Evolutionary conservation across 2,797 vertebrate species (phyloP).

Genomic region (Muscicapa comitata): DNA sequence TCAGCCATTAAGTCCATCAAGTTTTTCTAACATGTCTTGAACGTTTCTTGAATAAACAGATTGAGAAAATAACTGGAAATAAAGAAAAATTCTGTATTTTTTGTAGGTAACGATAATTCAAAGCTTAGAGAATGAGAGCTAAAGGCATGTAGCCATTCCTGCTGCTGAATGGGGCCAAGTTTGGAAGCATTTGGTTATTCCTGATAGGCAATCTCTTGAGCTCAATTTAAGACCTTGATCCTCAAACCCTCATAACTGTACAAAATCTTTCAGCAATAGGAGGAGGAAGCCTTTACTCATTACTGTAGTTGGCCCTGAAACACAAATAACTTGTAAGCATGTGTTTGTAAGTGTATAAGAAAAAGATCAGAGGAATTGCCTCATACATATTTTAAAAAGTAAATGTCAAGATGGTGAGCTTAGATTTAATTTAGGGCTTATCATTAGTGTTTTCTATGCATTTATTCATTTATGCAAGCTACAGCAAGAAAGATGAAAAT

Average conservation of each 20-base stretch:
- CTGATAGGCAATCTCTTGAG: background rate
- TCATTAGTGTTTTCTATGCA: conserved; percentile 32
- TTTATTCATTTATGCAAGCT: conserved; percentile 58
- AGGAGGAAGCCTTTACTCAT: background rate
- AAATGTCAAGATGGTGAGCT: conserved; percentile 20
- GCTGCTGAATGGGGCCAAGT: background rate
- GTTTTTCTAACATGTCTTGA: background rate
- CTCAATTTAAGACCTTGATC: background rate
- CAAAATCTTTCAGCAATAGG: background rate
- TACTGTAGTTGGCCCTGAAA: background rate
- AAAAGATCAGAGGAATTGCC: conserved; percentile 30
- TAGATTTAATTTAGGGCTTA: conserved; percentile 34
- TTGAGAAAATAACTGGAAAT: background rate
- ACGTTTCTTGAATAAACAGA: background rate
- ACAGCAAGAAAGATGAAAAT: conserved; percentile 28
- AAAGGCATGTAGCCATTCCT: background rate
- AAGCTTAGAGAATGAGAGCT: background rate
- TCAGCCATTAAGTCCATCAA: background rate
- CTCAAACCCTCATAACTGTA: background rate
- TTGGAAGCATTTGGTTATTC: background rate
- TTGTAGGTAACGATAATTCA: background rate
- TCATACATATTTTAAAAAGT: conserved; percentile 52
- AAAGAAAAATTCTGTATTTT: background rate
- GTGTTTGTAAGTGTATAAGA: background rate
- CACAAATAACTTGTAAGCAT: background rate